These are phyloP conservation scores for Capreolus pygargus DNA, from an alignment of 2,113 vertebrate genomes.

Conservation along the genomic window DNA sequence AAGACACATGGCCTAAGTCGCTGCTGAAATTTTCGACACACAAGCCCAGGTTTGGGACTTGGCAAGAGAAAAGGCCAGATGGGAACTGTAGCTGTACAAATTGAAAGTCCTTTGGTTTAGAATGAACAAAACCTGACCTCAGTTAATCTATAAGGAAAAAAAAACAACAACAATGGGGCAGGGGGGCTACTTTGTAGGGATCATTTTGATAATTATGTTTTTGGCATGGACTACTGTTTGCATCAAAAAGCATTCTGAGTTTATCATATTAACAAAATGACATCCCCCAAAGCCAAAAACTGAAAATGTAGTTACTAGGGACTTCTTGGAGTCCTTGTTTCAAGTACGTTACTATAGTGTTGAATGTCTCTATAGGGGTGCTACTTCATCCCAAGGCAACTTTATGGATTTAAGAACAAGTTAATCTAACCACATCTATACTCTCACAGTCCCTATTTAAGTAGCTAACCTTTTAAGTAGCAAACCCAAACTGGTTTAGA, in stretches of 20 bases:
- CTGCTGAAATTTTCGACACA: slow-evolving; percentile 72
- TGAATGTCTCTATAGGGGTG: background rate
- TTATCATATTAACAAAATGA: slow-evolving; percentile 48
- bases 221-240: slow-evolving; percentile 62
- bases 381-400: background rate
- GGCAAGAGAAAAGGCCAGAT: slow-evolving; percentile 55
- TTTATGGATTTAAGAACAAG: background rate
- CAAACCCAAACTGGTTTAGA: background rate
- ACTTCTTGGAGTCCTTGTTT: slow-evolving; percentile 33
- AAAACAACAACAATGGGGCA: too few relatives aligned
- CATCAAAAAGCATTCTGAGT: slow-evolving; percentile 24
- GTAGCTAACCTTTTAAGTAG: background rate
- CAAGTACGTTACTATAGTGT: background rate
- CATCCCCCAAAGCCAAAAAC: background rate
- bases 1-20: slow-evolving; percentile 69
- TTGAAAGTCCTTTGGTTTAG: slow-evolving; percentile 67
- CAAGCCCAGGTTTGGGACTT: slow-evolving; percentile 69
- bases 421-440: background rate
- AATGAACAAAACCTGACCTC: slow-evolving; percentile 55
- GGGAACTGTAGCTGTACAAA: slow-evolving; percentile 71
- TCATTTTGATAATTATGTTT: slow-evolving; percentile 54
- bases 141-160: slow-evolving; percentile 19
- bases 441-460: background rate
- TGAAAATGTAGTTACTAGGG: slow-evolving; percentile 22
- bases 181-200: background rate